Conservation (phyloP, 2,888 invertebrate genomes). For the Tyria jacobaeae region DNA sequence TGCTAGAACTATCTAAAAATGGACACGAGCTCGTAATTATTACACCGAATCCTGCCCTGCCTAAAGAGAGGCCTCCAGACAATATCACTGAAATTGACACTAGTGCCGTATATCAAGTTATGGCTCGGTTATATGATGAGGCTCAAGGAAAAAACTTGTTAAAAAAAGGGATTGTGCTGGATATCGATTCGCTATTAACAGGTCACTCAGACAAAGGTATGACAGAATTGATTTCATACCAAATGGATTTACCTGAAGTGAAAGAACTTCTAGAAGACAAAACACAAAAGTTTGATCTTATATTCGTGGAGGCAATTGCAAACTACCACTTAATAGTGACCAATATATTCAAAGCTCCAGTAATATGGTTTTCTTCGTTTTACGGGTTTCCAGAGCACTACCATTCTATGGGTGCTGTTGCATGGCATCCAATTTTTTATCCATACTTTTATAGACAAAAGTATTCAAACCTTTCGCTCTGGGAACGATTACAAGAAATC, state of each 20-base stretch:
- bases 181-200: slow-evolving; percentile 17
- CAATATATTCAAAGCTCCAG: slow-evolving; percentile 52
- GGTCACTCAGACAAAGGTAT: slow-evolving; percentile 17
- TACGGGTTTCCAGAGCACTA: slow-evolving; percentile 45
- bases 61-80: slow-evolving; percentile 6
- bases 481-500: slow-evolving; percentile 41
- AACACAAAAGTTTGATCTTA: slow-evolving; percentile 54
- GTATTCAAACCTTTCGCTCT: slow-evolving; percentile 32
- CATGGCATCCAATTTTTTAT: slow-evolving; percentile 46
- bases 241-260: slow-evolving; percentile 37
- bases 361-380: slow-evolving; percentile 50
- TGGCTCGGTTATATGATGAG: slow-evolving; percentile 18
- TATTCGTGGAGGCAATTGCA: slow-evolving; percentile 50
- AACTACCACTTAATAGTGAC: slow-evolving; percentile 47
- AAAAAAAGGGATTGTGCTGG: slow-evolving; percentile 41
- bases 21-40: slow-evolving; percentile 70
- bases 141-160: slow-evolving; percentile 11
- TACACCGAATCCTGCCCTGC: slow-evolving; percentile 61
- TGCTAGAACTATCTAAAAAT: slow-evolving; percentile 59
- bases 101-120: slow-evolving; percentile 20
- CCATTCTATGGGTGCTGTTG: slow-evolving; percentile 44
- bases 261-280: slow-evolving; percentile 45
- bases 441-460: slow-evolving; percentile 44
- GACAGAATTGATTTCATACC: slow-evolving; percentile 12
- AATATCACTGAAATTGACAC: slow-evolving; percentile 26